Evolutionary conservation across 2,888 invertebrate genomes (phyloP).

Genomic region (Slavum lentiscoides): DNA sequence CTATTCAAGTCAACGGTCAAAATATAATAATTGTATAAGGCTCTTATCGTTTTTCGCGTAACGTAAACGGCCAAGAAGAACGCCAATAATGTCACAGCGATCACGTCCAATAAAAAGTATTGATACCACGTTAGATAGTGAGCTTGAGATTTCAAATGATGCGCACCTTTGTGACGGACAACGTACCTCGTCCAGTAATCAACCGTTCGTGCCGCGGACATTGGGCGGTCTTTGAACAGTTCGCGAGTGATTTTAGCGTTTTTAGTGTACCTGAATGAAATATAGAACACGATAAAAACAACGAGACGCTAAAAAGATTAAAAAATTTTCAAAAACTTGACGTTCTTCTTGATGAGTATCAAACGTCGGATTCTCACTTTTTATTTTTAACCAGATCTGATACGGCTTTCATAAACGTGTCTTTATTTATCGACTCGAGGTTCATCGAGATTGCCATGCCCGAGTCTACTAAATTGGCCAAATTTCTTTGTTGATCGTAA

Average conservation of each 20-base stretch:
- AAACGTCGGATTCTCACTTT: background rate
- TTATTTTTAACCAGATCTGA: background rate
- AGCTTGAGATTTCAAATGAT: conserved; percentile 69
- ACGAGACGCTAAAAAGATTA: no score
- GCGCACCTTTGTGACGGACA: conserved; percentile 77
- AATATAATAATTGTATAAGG: background rate
- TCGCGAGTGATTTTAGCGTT: conserved; percentile 72
- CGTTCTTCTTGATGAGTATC: no score
- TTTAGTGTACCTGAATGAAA: conserved; percentile 62
- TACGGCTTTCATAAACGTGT: background rate
- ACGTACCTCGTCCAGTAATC: conserved; percentile 88
- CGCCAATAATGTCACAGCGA: background rate
- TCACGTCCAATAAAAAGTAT: conserved; percentile 13
- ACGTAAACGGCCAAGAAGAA: background rate
- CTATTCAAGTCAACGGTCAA: no score
- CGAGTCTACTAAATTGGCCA: conserved; percentile 6
- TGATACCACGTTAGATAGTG: background rate
- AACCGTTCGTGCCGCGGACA: conserved; percentile 75
- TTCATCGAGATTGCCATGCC: conserved; percentile 7
- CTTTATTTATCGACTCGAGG: background rate
- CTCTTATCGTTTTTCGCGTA: background rate
- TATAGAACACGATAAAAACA: no score
- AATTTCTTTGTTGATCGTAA: conserved; percentile 1
- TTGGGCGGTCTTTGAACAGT: conserved; percentile 74
- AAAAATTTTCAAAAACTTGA: no score